Evolutionary conservation across 2,797 vertebrate species (phyloP).

Genomic region (Lycodopsis pacificus): DNA sequence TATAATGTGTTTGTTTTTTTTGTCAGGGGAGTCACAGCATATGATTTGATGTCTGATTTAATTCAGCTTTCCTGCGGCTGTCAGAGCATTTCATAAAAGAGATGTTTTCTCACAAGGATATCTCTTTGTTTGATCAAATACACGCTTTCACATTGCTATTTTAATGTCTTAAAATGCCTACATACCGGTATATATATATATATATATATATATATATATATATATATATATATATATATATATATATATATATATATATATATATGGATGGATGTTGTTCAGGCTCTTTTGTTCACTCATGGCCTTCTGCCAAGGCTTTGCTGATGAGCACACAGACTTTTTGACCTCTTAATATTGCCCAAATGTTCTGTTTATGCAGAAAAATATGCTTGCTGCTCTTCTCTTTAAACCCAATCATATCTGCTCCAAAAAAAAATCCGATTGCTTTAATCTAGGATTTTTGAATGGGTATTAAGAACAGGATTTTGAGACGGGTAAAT

Average conservation of each 20-base stretch:
- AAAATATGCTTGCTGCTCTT: slow-evolving; percentile 9
- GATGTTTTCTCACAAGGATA: slow-evolving; percentile 54
- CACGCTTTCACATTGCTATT: slow-evolving; percentile 35
- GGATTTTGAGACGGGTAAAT: slow-evolving; percentile 39
- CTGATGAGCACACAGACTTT: slow-evolving; percentile 34
- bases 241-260: neutral
- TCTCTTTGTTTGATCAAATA: slow-evolving; percentile 64
- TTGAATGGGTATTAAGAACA: slow-evolving; percentile 49
- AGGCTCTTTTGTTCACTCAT: slow-evolving; percentile 17
- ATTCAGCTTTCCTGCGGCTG: slow-evolving; percentile 54
- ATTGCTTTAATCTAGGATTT: slow-evolving; percentile 64
- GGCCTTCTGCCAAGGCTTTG: slow-evolving; percentile 28
- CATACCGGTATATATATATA: neutral
- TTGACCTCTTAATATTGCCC: slow-evolving; percentile 45
- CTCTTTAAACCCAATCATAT: slow-evolving; percentile 50
- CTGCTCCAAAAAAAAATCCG: slow-evolving; percentile 41
- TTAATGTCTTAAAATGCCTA: slow-evolving; percentile 29
- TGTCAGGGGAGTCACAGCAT: slow-evolving; percentile 44
- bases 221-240: too few relatives aligned
- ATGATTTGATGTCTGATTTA: slow-evolving; percentile 66
- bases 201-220: neutral
- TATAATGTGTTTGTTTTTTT: slow-evolving; percentile 51
- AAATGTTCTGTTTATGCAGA: slow-evolving; percentile 37
- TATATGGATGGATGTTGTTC: neutral
- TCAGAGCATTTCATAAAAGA: slow-evolving; percentile 60